These are phyloP conservation scores for Hyalella azteca DNA, from an alignment of 2,888 invertebrate species.

Conservation along the genomic window DNA sequence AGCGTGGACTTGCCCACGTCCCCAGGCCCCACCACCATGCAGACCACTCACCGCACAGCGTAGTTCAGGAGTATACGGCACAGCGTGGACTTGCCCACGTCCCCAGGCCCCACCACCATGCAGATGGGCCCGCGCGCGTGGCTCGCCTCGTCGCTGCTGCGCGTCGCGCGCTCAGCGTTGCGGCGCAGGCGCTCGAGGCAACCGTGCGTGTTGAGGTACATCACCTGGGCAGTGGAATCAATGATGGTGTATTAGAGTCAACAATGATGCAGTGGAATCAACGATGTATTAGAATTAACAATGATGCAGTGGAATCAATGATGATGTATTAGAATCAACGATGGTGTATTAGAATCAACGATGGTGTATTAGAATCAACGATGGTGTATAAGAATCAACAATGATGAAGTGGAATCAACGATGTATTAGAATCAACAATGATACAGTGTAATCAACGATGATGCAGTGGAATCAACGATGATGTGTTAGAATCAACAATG, in stretches of 20 bases:
- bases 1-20: not conserved
- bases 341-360: too few relatives aligned
- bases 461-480: too few relatives aligned
- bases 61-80: slow-evolving; percentile 90
- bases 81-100: slow-evolving; percentile 95
- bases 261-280: too few relatives aligned
- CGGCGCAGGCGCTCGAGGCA: slow-evolving; percentile 88
- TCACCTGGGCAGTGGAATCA: slow-evolving; percentile 65
- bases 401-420: too few relatives aligned
- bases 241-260: slow-evolving; percentile 63
- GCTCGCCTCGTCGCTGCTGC: slow-evolving; percentile 69
- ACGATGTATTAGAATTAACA: too few relatives aligned
- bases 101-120: slow-evolving; percentile 91
- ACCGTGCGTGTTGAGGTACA: slow-evolving; percentile 94
- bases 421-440: too few relatives aligned
- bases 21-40: not conserved
- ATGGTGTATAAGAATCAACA: too few relatives aligned
- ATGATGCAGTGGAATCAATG: too few relatives aligned
- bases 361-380: slow-evolving; percentile 57
- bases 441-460: too few relatives aligned
- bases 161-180: slow-evolving; percentile 67
- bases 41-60: slow-evolving; percentile 70
- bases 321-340: too few relatives aligned
- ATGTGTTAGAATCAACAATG: too few relatives aligned
- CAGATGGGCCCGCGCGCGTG: slow-evolving; percentile 76